A percentile compares a stretch with the other conserved stretches of the same genome.
Conservation (phyloP, 2,113 vertebrate species). For the Platichthys flesus region DNA sequence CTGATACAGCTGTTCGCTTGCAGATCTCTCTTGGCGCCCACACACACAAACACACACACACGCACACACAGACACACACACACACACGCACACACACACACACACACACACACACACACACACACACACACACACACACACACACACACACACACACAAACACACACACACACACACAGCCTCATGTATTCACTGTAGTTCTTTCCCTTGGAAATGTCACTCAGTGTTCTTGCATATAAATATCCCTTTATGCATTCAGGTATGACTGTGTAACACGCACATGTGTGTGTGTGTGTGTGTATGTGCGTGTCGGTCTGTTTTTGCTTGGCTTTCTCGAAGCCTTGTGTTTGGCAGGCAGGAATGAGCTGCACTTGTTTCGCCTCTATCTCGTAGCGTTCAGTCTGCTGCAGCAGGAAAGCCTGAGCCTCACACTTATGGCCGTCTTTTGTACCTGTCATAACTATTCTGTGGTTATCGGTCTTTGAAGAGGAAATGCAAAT, state of each 20-base stretch:
- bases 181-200: conserved; percentile 40
- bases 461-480: conserved; percentile 41
- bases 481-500: conserved; percentile 38
- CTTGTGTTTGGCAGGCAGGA: conserved; percentile 65
- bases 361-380: conserved; percentile 52
- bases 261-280: neutral
- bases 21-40: conserved; percentile 40
- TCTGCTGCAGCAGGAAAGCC: conserved; percentile 48
- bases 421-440: conserved; percentile 65
- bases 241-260: conserved; percentile 23
- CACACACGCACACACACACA: neutral
- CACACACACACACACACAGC: neutral
- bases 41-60: neutral
- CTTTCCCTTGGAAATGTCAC: conserved; percentile 30
- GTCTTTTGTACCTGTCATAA: conserved; percentile 74
- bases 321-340: conserved; percentile 34
- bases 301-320: neutral
- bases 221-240: neutral
- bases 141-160: too few species aligned
- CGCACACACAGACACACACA: neutral
- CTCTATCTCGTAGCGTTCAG: conserved; percentile 43
- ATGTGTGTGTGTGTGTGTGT: neutral
- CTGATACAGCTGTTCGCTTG: conserved; percentile 65
- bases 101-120: neutral
- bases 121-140: neutral